phyloP scores from a whole-genome alignment of 2,797 vertebrate species.

The Urosaurus nigricauda region DNA sequence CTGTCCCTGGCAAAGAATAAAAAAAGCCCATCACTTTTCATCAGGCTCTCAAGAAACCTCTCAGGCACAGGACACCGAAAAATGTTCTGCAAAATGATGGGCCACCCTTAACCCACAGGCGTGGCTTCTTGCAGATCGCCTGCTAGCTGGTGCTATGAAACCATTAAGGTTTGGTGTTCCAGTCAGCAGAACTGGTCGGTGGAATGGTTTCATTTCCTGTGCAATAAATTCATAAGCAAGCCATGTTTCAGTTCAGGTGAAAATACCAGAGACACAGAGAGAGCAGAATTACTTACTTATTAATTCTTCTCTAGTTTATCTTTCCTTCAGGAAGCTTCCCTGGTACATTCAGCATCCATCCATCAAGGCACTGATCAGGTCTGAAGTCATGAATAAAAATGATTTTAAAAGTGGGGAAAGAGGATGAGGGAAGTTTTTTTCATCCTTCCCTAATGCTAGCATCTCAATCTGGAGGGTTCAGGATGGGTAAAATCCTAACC shows the following conservation, averaged over 20 bases:
- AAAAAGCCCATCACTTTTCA: conserved; percentile 29
- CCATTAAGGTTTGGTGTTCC: conserved; percentile 3
- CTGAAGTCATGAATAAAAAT: background rate
- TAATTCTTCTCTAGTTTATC: too few species aligned
- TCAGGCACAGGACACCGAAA: background rate
- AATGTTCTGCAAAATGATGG: conserved; percentile 28
- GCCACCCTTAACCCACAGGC: fast-evolving
- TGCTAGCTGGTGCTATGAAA: background rate
- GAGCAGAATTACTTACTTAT: background rate
- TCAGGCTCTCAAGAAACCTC: background rate
- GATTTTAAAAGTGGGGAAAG: too few species aligned
- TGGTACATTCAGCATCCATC: background rate
- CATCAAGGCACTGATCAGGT: background rate
- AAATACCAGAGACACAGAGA: background rate
- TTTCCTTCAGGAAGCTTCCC: background rate
- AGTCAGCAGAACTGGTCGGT: fast-evolving
- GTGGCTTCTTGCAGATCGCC: conserved; percentile 22
- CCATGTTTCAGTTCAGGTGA: background rate
- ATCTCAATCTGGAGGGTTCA: too few species aligned
- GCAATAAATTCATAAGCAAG: background rate
- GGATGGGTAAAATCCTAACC: too few species aligned
- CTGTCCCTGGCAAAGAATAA: conserved; percentile 48
- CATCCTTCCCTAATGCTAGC: too few species aligned
- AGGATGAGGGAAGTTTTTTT: too few species aligned
- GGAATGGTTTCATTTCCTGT: conserved; percentile 48